A percentile compares a stretch with the other conserved stretches of the same genome.
Evolutionary conservation across 2,113 vertebrate genomes (phyloP).

Genomic region (Trematomus loennbergii): DNA sequence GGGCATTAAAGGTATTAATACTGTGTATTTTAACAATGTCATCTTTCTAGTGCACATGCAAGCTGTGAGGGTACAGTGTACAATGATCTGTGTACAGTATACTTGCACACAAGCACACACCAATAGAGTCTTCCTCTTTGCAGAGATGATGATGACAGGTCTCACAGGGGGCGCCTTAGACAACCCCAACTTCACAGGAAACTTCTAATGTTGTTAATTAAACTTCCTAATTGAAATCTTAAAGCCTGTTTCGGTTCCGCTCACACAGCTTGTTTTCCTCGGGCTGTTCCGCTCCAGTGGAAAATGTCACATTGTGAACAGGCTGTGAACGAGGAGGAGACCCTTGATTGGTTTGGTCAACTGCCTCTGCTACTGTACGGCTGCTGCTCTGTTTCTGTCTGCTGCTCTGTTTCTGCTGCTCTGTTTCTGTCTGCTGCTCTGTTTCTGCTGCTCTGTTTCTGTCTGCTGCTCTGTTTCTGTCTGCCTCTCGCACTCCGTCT

Average conservation of each 20-base stretch:
- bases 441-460: neutral
- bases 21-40: neutral
- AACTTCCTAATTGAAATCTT: slow-evolving; percentile 57
- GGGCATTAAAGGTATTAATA: slow-evolving; percentile 40
- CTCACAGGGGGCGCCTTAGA: slow-evolving; percentile 36
- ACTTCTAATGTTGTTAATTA: slow-evolving; percentile 44
- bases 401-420: slow-evolving; percentile 9
- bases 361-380: neutral
- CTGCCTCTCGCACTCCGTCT: neutral
- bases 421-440: slow-evolving; percentile 16
- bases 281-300: slow-evolving; percentile 54
- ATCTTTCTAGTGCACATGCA: neutral
- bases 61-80: neutral
- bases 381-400: neutral
- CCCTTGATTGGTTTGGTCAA: slow-evolving; percentile 39
- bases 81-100: neutral
- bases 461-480: no score
- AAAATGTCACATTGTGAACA: slow-evolving; percentile 45
- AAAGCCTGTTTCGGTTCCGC: slow-evolving; percentile 42
- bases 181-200: slow-evolving; percentile 47
- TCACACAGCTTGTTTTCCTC: slow-evolving; percentile 36
- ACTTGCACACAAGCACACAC: neutral
- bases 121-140: neutral
- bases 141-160: slow-evolving; percentile 43
- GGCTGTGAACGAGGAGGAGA: slow-evolving; percentile 25